Evolutionary conservation across 1,140 invertebrate genomes (phyloP).

Genomic region (Oedothorax gibbosus): DNA sequence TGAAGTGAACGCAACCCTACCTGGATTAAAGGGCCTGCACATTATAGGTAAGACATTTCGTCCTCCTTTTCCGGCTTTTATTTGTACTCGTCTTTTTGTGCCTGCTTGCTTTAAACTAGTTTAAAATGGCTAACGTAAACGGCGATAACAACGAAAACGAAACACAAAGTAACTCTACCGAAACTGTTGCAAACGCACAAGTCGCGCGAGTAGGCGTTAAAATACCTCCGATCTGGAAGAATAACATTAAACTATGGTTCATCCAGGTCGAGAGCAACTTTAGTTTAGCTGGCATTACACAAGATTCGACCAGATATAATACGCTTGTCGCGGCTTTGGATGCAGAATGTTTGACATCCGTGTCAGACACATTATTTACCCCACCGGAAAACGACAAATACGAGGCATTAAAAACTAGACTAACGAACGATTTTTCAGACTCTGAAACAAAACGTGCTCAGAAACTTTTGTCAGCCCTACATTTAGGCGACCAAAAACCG

Average conservation of each 20-base stretch:
- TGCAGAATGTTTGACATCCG: not conserved
- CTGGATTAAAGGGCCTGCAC: too few species aligned
- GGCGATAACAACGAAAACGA: too few species aligned
- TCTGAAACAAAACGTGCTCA: not conserved
- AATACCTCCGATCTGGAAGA: constrained; percentile 1
- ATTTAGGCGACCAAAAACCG: constrained; percentile 18
- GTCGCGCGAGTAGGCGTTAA: too few species aligned
- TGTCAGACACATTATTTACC: constrained; percentile 4
- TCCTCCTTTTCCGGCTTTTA: too few species aligned
- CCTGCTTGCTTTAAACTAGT: too few species aligned
- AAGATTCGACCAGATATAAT: constrained; percentile 6
- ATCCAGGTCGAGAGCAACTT: constrained; percentile 6
- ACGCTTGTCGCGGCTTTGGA: not conserved
- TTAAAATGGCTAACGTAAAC: too few species aligned
- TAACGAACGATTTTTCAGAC: constrained; percentile 4
- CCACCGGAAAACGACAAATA: not conserved
- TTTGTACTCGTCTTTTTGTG: too few species aligned
- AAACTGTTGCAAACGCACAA: too few species aligned
- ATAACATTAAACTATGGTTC: constrained; percentile 23
- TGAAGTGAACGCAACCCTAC: too few species aligned
- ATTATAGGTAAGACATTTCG: too few species aligned
- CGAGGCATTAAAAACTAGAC: not conserved
- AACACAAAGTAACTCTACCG: too few species aligned
- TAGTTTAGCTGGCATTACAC: not conserved
- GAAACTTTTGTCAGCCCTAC: constrained; percentile 1